Percentiles rank a stretch among this genome's conserved stretches.
These are phyloP conservation scores for Sinocyclocheilus grahami DNA, from an alignment of 2,113 vertebrate species.

Conservation along the genomic window DNA sequence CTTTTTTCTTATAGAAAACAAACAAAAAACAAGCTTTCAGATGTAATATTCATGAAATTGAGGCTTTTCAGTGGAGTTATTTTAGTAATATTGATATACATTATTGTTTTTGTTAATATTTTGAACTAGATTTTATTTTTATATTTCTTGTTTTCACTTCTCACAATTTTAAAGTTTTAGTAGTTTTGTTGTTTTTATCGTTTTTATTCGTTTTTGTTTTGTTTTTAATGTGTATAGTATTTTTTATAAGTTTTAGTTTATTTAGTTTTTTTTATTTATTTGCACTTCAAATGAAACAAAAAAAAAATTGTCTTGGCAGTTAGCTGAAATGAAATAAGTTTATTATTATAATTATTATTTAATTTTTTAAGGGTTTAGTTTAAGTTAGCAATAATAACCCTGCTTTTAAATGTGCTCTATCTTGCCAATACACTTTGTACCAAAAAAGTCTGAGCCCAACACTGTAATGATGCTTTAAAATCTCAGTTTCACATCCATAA, in stretches of 20 bases:
- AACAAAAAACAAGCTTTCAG: constrained; percentile 13
- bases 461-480: constrained; percentile 17
- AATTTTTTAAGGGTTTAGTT: too few relatives aligned
- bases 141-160: too few relatives aligned
- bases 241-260: too few relatives aligned
- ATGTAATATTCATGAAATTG: constrained; percentile 22
- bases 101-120: neutral
- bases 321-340: too few relatives aligned
- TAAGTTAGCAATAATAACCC: too few relatives aligned
- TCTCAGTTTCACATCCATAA: constrained; percentile 19
- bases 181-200: neutral
- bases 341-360: too few relatives aligned
- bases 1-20: constrained; percentile 2
- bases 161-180: too few relatives aligned
- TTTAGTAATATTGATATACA: neutral
- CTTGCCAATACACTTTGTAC: constrained; percentile 8
- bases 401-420: constrained; percentile 40
- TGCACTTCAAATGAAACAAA: too few relatives aligned
- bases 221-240: neutral
- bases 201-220: neutral
- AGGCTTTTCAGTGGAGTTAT: neutral
- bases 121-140: too few relatives aligned
- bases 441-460: neutral
- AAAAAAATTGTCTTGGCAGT: too few relatives aligned
- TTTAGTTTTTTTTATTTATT: too few relatives aligned